These are phyloP conservation scores for Sphyrna mokarran DNA, from an alignment of 2,113 vertebrate species.

Conservation along the genomic window DNA sequence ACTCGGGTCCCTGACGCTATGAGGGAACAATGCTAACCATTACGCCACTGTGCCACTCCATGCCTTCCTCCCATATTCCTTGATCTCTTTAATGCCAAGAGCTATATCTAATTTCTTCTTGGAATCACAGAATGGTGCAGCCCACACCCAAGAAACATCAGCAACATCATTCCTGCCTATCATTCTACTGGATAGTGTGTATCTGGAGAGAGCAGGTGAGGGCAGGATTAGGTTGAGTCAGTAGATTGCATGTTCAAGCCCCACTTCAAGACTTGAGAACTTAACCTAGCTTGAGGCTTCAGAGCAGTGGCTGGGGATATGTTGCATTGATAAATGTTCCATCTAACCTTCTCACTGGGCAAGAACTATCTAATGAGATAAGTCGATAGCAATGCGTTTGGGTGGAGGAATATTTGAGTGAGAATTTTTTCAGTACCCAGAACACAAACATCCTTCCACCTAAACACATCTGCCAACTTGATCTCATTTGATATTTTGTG, in stretches of 20 bases:
- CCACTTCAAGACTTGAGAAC: neutral
- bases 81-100: too few species aligned
- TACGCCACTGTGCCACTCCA: too few species aligned
- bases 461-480: neutral
- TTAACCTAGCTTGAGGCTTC: neutral
- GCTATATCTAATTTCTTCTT: too few species aligned
- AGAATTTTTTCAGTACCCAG: neutral
- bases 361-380: neutral
- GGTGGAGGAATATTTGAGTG: neutral
- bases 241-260: neutral
- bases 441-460: neutral
- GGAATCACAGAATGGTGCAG: too few species aligned
- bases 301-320: neutral
- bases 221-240: neutral
- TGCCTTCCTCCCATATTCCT: too few species aligned
- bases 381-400: too few species aligned
- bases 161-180: neutral
- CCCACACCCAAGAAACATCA: too few species aligned
- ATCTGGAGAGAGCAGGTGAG: neutral
- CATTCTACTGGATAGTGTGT: neutral
- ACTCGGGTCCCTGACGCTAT: too few species aligned
- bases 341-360: neutral
- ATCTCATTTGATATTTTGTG: neutral
- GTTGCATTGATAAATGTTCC: neutral
- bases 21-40: too few species aligned